Base-by-base conservation (phyloP, 2,888 invertebrate species). In the Dynastes maya region DNA sequence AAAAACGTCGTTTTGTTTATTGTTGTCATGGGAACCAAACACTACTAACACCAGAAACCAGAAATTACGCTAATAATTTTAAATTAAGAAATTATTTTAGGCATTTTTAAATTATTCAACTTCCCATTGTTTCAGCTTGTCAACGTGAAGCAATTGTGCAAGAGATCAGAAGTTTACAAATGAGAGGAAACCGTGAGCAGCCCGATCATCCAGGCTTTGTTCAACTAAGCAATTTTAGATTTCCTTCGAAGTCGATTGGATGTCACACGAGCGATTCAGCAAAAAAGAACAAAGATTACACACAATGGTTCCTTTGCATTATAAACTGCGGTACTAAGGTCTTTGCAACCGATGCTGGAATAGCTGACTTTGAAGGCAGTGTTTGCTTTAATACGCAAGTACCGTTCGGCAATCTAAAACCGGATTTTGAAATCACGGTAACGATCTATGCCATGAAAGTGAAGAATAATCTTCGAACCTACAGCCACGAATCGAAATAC, bases 361-460 rank as follows among this genome's bases (percentile, higher is more conserved):
- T 81, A 16, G 82, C 85, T 45, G 82, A 85, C 8, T 64, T 77
- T 58, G 83, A 83, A 45, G 83, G 82, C 0, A 81, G 81, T 49
- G 82, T 89, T 1, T 71, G 80, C 8, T 86, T 89, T 70, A 80
- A 84, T 1, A 85, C 84, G 3, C 45, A 80, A 37, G 81, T 87
- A 16, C 70, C 78, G 0, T 89, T 90, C 53, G 84, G 82, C 8
- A 83, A 87, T 22, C 80, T 89, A 5, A 80, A 79, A 0, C 82
- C 88, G 0, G 85, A 88, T 77, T 89, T 90, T 68, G 87, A 88
- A 80, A 85, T 91, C n/a, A 84, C 84, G 6, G 85, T 91, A 13
- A 87, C 88, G 65, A 84, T 91, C 37, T 91, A 89, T 79, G 88
- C 89, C 80, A 82, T 91, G 70, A 88, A 89, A 8, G 83, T 90